phyloP scores from a whole-genome alignment of 2,888 invertebrate genomes.

The Diachrysia chrysitis region DNA sequence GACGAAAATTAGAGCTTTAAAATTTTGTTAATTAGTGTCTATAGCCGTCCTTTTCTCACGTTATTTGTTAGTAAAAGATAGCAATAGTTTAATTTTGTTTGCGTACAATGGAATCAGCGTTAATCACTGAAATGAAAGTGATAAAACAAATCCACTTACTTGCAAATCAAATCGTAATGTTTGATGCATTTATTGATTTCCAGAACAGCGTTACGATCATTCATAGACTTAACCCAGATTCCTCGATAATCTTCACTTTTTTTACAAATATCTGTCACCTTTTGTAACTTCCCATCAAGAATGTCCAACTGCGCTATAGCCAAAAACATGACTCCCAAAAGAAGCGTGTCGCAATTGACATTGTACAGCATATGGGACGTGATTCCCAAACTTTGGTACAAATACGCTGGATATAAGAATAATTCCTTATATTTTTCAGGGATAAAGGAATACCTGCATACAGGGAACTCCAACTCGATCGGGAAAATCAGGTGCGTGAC shows the following conservation, averaged over 20 bases:
- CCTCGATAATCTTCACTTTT: slow-evolving; percentile 14
- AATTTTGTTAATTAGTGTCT: too few relatives aligned
- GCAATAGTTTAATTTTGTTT: too few relatives aligned
- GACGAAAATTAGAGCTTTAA: background rate
- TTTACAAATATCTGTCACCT: slow-evolving; percentile 55
- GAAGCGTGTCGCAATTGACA: slow-evolving; percentile 73
- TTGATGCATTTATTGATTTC: slow-evolving; percentile 69
- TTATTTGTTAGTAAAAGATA: too few relatives aligned
- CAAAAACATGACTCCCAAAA: slow-evolving; percentile 74
- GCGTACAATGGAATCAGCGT: too few relatives aligned
- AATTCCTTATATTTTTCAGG: slow-evolving; percentile 61
- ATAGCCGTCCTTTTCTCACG: too few relatives aligned
- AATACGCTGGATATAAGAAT: slow-evolving; percentile 71
- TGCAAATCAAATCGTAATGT: slow-evolving; percentile 69
- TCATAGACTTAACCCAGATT: slow-evolving; percentile 19
- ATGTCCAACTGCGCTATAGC: slow-evolving; percentile 75
- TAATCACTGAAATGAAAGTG: background rate
- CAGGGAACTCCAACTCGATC: slow-evolving; percentile 64
- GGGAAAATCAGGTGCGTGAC: slow-evolving; percentile 64
- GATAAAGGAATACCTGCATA: slow-evolving; percentile 74
- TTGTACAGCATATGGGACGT: slow-evolving; percentile 71
- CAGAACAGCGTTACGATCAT: slow-evolving; percentile 49
- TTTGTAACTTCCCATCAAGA: slow-evolving; percentile 68
- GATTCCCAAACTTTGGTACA: slow-evolving; percentile 73
- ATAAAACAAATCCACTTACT: slow-evolving; percentile 63